Base-by-base conservation (phyloP, 64 coral and sea anemone genomes). In the Pocillopora verrucosa region DNA sequence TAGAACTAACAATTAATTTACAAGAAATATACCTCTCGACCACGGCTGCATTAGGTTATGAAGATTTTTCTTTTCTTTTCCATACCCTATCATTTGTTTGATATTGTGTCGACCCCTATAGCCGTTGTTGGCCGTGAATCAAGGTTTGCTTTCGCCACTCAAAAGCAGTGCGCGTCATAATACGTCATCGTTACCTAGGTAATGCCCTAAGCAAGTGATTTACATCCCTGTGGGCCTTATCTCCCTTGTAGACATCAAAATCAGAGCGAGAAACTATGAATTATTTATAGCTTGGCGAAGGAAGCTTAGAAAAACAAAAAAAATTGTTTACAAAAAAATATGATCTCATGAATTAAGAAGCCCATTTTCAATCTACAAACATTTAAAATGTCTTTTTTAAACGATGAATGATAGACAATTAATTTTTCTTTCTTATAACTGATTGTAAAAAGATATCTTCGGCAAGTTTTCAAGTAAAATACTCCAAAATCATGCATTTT, bases 181-280 rank as follows among this genome's bases (percentile, higher is more conserved):
- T 60, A 92, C 90, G 90, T 92, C 83, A 92, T 34, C 36, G 90
- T 92, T 59, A 73, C 90, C 76, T 56, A 67, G 62, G 90, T 70
- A 72, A 92, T 83, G 24, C 36, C 60, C 56, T 64, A 73, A 36
- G 65, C 62, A 69, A 70, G 34, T 38, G 63, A 84, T 56, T 84
- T 72, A 61, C 59, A 58, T 59, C n/a, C 58, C 78, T 67, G 68
- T 16, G 78, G 65, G 82, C 64, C 82, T 12, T 56, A 56, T 84
- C 36, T 25, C 4, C 26, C 82, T 41, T 13, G 59, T 59, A 80
- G 26, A 59, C 57, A 62, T 62, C 25, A 62, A 80, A 61, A 80
- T 80, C 78, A 62, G 24, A 62, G 24, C 59, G 60, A 34, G 61
- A 80, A 80, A 16, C 24, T 15, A 80, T 84, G 19, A 84, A 84